Evolutionary conservation across 2,888 invertebrate species (phyloP), one percentile per base, ranked within the genome.

Genomic region (Phengaris alcon): DNA sequence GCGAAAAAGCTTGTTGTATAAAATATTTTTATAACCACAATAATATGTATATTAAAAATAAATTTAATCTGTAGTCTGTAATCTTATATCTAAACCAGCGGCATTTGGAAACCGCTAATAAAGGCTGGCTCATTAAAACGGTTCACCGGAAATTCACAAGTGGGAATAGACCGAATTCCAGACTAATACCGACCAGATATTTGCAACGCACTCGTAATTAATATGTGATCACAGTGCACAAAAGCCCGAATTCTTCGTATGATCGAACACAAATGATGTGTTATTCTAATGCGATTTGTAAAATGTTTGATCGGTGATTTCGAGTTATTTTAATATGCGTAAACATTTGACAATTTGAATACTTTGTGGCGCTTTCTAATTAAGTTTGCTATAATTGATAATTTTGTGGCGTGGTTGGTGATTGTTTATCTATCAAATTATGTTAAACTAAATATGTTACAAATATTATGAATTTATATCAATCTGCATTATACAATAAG

Each of bases 121-220:
- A 77, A 77, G 70, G 77, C 74, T 73, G 54, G 78, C 80, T 82
- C 80, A 82, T 82, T 84, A 79, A 81, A 82, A 80, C 79, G 77
- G 77, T 74, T 77, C 75, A 79, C 82, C 81, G 77, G 82, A 80
- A 80, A 81, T 79, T 83, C 79, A 78, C 80, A 78, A 79, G 78
- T 79, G 77, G 79, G 77, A 79, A 82, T 79, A 77, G 70, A 76
- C 79, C 75, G 74, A 78, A 80, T 79, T 75, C 77, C 78, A 76
- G 75, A 75, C 79, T 78, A 77, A 78, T 79, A 76, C 79, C 75
- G 68, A 77, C 83, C 82, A 82, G 83, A 82, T 84, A 85, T 87
- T 84, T 83, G 82, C 78, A 82, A 79, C 81, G 77, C 80, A 78
- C 79, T 79, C 77, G 83, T 87, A 86, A 91, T 90, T 87, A 87